A percentile compares a stretch with the other conserved stretches of the same genome.
phyloP scores from a whole-genome alignment of 2,113 vertebrate species.

The Mustela nigripes region DNA sequence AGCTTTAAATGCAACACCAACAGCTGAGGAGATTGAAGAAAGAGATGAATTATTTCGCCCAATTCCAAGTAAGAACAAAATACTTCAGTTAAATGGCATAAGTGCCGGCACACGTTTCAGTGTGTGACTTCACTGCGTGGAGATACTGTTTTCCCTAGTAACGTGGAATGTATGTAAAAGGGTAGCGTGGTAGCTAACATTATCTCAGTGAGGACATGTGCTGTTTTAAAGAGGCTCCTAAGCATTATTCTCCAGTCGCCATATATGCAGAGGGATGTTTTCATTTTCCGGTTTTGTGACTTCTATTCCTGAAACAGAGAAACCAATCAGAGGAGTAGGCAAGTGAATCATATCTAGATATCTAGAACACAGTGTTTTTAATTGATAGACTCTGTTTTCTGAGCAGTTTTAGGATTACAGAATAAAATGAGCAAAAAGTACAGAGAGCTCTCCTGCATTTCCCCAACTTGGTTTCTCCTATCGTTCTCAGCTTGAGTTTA shows the following conservation, averaged over 20 bases:
- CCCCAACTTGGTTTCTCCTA: neutral
- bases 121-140: neutral
- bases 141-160: neutral
- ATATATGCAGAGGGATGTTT: neutral
- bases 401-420: neutral
- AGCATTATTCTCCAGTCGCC: neutral
- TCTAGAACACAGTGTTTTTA: neutral
- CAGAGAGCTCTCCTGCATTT: neutral
- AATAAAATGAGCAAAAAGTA: slow-evolving; percentile 11
- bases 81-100: slow-evolving; percentile 17
- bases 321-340: neutral
- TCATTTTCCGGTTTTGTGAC: neutral
- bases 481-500: neutral
- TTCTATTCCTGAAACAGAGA: neutral
- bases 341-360: neutral
- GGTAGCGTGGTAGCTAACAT: neutral
- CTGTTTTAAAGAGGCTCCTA: neutral
- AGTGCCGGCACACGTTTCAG: neutral
- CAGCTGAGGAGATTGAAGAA: neutral
- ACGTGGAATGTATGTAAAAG: neutral
- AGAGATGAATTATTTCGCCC: slow-evolving; percentile 63
- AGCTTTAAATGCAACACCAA: slow-evolving; percentile 42
- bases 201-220: neutral
- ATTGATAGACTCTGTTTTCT: neutral
- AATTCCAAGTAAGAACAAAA: slow-evolving; percentile 80